Base-by-base conservation (phyloP, 2,888 invertebrate species). In the Acleris literana region DNA sequence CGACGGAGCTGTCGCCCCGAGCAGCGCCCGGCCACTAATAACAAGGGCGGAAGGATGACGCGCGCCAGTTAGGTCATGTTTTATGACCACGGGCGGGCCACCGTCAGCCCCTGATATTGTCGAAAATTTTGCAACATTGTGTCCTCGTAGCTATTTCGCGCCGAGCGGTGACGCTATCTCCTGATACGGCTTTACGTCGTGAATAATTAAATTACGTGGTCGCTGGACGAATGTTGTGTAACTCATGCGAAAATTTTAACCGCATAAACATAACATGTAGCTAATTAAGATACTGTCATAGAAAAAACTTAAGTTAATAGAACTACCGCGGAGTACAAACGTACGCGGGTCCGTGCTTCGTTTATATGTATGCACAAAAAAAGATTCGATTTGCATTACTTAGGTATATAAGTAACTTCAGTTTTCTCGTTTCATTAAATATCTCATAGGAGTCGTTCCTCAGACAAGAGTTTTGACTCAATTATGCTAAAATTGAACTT, bases 1-100 rank as follows among this genome's bases (percentile, higher is more conserved):
- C 80, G 76, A 75, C 75, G 74, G 74, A 72, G 64, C 76, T 77
- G 79, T 79, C 79, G 79, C 76, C 75, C 75, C 69, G 76, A 71
- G 78, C 73, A 52, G 49, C 58, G 69, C 70, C 71, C 66, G 67
- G 65, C 70, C 71, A 68, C 73, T 74, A 74, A 75, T 75, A 76
- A 73, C 70, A 70, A 72, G 65, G 71, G 68, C 71, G 71, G 71
- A 72, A 72, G 69, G 68, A 66, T 70, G 70, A 70, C 70, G 67
- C 67, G 52, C 64, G 70, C 72, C 68, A 69, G 70, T 69, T 71
- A 71, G 64, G 70, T 55, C 69, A 70, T 70, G 70, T 68, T 72
- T 71, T 70, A 71, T 70, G 69, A 66, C 70, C 71, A 56, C 64
- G 59, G 20, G 55, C 55, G 64, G 64, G 61, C 20, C 49, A 51